Evolutionary conservation across 2,888 invertebrate genomes (phyloP).

Genomic region (Dilophus febrilis): DNA sequence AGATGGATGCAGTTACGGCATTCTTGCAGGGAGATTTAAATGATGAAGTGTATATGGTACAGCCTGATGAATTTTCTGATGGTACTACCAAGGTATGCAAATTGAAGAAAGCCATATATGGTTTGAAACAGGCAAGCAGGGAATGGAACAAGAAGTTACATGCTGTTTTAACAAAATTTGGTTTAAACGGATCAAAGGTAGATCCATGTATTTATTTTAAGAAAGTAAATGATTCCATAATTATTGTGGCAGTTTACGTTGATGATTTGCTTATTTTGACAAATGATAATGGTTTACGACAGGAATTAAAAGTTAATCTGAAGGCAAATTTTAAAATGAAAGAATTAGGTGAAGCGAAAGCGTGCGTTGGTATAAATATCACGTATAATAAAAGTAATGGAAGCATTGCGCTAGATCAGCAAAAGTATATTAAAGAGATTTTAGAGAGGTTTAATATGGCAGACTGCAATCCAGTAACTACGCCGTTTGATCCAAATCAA

Average conservation of each 20-base stretch:
- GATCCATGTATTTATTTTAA: slow-evolving; percentile 6
- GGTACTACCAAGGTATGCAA: slow-evolving; percentile 5
- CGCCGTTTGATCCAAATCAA: slow-evolving; percentile 10
- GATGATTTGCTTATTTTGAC: neutral
- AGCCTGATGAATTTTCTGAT: slow-evolving; percentile 5
- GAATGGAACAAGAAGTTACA: slow-evolving; percentile 4
- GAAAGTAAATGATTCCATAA: neutral
- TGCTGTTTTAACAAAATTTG: neutral
- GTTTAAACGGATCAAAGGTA: slow-evolving; percentile 4
- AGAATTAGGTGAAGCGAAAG: slow-evolving; percentile 9
- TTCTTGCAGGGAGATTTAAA: slow-evolving; percentile 3
- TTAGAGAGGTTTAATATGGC: slow-evolving; percentile 10
- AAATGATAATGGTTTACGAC: neutral
- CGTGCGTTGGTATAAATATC: slow-evolving; percentile 9
- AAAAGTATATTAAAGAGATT: slow-evolving; percentile 10
- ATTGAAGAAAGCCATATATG: slow-evolving; percentile 9
- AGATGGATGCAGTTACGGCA: slow-evolving; percentile 4
- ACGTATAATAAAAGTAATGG: slow-evolving; percentile 2
- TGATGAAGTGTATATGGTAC: slow-evolving; percentile 1
- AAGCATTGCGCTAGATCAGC: slow-evolving; percentile 9
- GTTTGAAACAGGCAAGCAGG: slow-evolving; percentile 8
- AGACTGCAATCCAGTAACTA: slow-evolving; percentile 11
- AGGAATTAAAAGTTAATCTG: neutral
- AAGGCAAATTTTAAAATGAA: slow-evolving; percentile 7
- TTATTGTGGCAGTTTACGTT: neutral